Conservation (phyloP, 2,888 invertebrate genomes). For the Matsumyia berberina region DNA sequence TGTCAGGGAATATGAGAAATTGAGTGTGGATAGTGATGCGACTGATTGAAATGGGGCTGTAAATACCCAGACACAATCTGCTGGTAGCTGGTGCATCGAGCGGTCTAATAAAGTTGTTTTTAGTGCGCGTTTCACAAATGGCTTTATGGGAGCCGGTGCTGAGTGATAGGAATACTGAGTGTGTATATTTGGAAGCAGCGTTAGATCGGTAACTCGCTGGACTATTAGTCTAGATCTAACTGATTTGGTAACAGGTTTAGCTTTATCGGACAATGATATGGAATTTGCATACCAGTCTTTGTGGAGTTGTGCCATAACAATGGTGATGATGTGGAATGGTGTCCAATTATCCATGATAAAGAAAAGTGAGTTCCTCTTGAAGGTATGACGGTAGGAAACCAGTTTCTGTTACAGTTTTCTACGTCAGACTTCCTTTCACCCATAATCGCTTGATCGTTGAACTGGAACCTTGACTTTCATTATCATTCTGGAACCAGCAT, state of each 20-base stretch:
- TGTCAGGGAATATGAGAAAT: slow-evolving; percentile 43
- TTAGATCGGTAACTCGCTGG: not conserved
- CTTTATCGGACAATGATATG: not conserved
- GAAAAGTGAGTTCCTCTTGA: too few species aligned
- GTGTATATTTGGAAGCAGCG: not conserved
- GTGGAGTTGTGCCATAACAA: too few species aligned
- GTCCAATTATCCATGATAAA: too few species aligned
- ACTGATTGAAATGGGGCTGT: slow-evolving; percentile 56
- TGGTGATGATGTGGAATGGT: too few species aligned
- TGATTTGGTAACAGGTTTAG: slow-evolving; percentile 24
- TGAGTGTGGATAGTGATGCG: slow-evolving; percentile 34
- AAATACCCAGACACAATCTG: slow-evolving; percentile 7
- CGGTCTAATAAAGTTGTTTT: slow-evolving; percentile 55
- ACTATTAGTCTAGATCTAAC: slow-evolving; percentile 24
- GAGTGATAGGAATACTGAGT: slow-evolving; percentile 33
- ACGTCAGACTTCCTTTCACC: too few species aligned
- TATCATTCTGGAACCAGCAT: too few species aligned
- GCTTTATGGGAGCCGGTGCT: slow-evolving; percentile 14
- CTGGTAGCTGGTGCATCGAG: slow-evolving; percentile 4
- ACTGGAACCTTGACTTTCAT: too few species aligned
- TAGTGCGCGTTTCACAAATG: slow-evolving; percentile 33
- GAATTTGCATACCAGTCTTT: slow-evolving; percentile 18
- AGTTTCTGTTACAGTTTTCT: too few species aligned
- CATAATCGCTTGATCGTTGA: too few species aligned
- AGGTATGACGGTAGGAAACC: too few species aligned